phyloP scores from a whole-genome alignment of 2,888 invertebrate species.

The Folsomia candida region DNA sequence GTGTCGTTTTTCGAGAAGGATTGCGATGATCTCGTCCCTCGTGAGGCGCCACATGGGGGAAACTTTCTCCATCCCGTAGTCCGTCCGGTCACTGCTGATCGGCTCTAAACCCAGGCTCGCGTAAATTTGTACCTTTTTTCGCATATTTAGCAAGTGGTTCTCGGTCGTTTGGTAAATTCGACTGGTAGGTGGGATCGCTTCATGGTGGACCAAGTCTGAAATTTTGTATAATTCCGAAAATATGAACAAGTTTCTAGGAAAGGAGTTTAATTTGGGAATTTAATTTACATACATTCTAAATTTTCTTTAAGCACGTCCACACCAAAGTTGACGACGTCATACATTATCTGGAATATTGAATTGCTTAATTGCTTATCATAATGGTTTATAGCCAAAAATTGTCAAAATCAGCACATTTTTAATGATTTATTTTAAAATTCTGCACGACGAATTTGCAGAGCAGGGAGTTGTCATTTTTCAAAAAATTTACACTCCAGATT shows the following conservation, averaged over 20 bases:
- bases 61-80: conserved; percentile 17
- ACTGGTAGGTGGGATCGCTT: conserved; percentile 28
- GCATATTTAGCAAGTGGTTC: conserved; percentile 17
- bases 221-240: background rate
- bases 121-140: conserved; percentile 28
- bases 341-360: too few relatives aligned
- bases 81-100: conserved; percentile 12
- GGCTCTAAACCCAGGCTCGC: conserved; percentile 26
- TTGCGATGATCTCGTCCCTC: conserved; percentile 26
- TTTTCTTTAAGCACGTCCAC: conserved; percentile 28
- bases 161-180: conserved; percentile 22
- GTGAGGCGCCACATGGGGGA: conserved; percentile 20
- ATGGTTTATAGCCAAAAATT: too few relatives aligned
- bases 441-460: too few relatives aligned
- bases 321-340: conserved; percentile 36
- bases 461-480: too few relatives aligned
- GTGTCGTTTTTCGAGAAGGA: background rate
- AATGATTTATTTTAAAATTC: too few relatives aligned
- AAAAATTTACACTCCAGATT: too few relatives aligned
- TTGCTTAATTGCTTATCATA: too few relatives aligned
- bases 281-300: conserved; percentile 20
- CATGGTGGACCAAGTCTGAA: conserved; percentile 4
- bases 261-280: background rate
- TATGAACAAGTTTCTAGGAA: background rate
- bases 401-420: too few relatives aligned